phyloP scores from a whole-genome alignment of 2,888 invertebrate genomes.

The Lymantria dispar region DNA sequence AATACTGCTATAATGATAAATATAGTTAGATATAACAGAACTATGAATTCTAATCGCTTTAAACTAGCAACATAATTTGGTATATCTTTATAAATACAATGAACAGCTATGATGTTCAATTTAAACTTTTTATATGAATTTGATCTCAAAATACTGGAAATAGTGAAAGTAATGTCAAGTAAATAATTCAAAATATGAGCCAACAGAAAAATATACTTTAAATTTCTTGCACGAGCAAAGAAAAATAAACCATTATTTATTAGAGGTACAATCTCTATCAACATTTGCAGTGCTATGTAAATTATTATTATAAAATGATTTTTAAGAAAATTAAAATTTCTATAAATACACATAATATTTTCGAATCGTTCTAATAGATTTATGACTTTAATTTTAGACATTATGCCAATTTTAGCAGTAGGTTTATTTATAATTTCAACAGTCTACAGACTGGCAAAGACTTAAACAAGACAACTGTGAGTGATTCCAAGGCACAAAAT shows the following conservation, averaged over 20 bases:
- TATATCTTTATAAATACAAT: not conserved
- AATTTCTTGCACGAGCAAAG: not conserved
- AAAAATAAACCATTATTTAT: not conserved
- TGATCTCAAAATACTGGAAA: not conserved
- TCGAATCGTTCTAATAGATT: constrained; percentile 2
- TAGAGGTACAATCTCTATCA: not conserved
- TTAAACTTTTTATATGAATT: not conserved
- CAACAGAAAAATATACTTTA: not conserved
- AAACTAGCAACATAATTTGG: not conserved
- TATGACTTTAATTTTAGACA: not conserved
- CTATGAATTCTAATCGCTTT: not conserved
- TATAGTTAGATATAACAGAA: not conserved
- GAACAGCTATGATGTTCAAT: not conserved
- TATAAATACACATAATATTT: constrained; percentile 11
- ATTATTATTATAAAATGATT: not conserved
- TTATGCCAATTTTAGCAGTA: too few species aligned
- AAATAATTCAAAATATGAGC: not conserved
- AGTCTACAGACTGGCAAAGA: too few species aligned
- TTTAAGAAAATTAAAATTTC: constrained; percentile 5
- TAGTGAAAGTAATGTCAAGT: not conserved
- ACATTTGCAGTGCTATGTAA: not conserved
- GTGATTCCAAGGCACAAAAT: too few species aligned
- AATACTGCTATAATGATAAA: not conserved
- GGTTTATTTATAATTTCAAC: too few species aligned
- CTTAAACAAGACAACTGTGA: too few species aligned